Conservation (phyloP, 64 coral and sea anemone genomes). For the Stichodactyla helianthus region DNA sequence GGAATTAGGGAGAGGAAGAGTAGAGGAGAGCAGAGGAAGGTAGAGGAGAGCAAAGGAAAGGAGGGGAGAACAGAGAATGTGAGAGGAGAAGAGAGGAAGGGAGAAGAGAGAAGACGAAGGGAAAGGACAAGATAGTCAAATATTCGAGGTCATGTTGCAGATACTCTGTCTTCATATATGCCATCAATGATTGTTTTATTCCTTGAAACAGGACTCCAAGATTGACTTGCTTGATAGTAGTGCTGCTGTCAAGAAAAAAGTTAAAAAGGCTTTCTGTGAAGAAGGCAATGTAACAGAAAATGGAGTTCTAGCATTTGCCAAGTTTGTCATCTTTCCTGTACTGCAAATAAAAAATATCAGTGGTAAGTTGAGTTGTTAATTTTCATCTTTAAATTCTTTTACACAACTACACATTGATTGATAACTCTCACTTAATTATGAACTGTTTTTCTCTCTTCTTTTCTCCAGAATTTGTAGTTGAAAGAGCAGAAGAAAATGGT, state of each 20-base stretch:
- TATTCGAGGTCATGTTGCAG: too few relatives aligned
- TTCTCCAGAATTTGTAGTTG: slow-evolving; percentile 71
- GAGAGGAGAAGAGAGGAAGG: too few relatives aligned
- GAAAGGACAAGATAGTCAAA: too few relatives aligned
- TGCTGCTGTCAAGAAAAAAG: slow-evolving; percentile 86
- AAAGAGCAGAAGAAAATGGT: slow-evolving; percentile 89
- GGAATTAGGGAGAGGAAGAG: too few relatives aligned
- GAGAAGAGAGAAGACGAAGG: too few relatives aligned
- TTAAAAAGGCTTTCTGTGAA: slow-evolving; percentile 99
- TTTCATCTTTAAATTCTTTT: background rate
- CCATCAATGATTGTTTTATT: background rate
- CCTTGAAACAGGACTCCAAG: slow-evolving; percentile 78
- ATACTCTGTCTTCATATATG: background rate
- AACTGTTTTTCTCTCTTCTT: background rate
- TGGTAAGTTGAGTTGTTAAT: slow-evolving; percentile 20
- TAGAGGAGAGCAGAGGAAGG: too few relatives aligned
- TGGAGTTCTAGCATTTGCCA: slow-evolving; percentile 92
- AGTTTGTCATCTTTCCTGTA: slow-evolving; percentile 94
- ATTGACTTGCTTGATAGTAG: slow-evolving; percentile 87
- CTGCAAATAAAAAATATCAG: slow-evolving; percentile 62
- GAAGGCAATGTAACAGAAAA: slow-evolving; percentile 93
- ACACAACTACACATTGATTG: background rate
- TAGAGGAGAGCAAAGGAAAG: too few relatives aligned
- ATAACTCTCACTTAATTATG: background rate
- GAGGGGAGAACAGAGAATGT: too few relatives aligned